Evolutionary conservation across 1,140 invertebrate species (phyloP).

Genomic region (Pogonus chalceus): DNA sequence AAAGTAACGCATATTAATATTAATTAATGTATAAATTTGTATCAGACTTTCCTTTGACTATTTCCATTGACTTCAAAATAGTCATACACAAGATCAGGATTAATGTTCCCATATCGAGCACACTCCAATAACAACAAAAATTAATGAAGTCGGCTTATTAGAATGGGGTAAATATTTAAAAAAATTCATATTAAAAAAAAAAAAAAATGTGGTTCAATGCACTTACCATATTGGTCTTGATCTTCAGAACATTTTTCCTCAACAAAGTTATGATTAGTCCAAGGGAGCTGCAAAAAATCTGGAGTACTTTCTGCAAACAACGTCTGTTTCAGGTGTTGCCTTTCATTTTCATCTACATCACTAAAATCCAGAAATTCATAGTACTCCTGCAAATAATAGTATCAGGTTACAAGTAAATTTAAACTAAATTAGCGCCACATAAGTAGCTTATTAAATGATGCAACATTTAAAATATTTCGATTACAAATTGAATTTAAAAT

Average conservation of each 20-base stretch:
- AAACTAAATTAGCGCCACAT: too few relatives aligned
- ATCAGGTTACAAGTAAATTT: too few relatives aligned
- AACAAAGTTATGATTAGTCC: constrained; percentile 27
- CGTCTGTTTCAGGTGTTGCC: constrained; percentile 30
- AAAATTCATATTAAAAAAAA: neutral
- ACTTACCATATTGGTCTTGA: constrained; percentile 25
- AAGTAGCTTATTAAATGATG: too few relatives aligned
- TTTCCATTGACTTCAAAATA: neutral
- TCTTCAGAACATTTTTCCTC: too few relatives aligned
- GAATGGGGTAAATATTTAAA: neutral
- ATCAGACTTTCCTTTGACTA: constrained; percentile 14
- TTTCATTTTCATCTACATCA: constrained; percentile 32
- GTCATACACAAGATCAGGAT: constrained; percentile 14
- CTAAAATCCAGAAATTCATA: constrained; percentile 36
- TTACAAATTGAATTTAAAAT: too few relatives aligned
- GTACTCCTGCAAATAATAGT: constrained; percentile 31
- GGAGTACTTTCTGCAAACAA: constrained; percentile 25
- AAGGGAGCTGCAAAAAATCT: constrained; percentile 34
- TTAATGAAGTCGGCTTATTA: constrained; percentile 13
- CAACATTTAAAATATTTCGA: too few relatives aligned
- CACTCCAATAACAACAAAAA: constrained; percentile 9
- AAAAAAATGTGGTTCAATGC: neutral
- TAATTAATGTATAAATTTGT: constrained; percentile 7
- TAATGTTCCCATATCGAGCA: constrained; percentile 16
- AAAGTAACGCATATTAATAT: too few relatives aligned